A percentile compares a stretch with the other conserved stretches of the same genome.
Evolutionary conservation across 2,888 invertebrate genomes (phyloP).

Genomic region (Cordilura impudica): DNA sequence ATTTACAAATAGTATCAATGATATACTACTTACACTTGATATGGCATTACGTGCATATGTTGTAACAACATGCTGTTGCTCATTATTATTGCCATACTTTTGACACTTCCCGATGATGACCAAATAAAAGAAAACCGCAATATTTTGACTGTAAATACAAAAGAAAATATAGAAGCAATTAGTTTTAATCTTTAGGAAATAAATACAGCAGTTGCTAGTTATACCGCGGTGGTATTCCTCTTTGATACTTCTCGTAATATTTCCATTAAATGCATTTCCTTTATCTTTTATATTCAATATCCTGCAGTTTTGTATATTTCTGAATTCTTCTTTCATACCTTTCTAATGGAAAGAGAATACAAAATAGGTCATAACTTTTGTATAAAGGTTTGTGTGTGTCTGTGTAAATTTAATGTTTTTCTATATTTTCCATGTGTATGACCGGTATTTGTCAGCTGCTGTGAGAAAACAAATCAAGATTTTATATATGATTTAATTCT

Average conservation of each 20-base stretch:
- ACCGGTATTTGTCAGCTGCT: conserved; percentile 50
- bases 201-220: conserved; percentile 17
- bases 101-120: conserved; percentile 47
- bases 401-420: neutral
- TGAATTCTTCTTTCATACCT: conserved; percentile 1
- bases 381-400: neutral
- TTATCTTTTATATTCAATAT: neutral
- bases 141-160: conserved; percentile 47
- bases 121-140: conserved; percentile 42
- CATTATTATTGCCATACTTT: conserved; percentile 45
- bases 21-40: neutral
- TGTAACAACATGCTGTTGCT: conserved; percentile 21
- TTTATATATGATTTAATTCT: neutral
- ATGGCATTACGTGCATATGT: conserved; percentile 15
- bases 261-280: neutral
- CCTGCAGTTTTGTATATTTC: neutral
- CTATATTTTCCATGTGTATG: neutral
- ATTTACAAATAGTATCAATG: conserved; percentile 36
- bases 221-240: neutral
- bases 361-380: conserved; percentile 50
- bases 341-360: neutral
- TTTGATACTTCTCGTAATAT: neutral
- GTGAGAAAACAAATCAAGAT: conserved; percentile 37
- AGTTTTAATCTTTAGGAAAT: neutral
- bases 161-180: neutral